Evolutionary conservation across 2,888 invertebrate species (phyloP).

Genomic region (Zygaena filipendulae): DNA sequence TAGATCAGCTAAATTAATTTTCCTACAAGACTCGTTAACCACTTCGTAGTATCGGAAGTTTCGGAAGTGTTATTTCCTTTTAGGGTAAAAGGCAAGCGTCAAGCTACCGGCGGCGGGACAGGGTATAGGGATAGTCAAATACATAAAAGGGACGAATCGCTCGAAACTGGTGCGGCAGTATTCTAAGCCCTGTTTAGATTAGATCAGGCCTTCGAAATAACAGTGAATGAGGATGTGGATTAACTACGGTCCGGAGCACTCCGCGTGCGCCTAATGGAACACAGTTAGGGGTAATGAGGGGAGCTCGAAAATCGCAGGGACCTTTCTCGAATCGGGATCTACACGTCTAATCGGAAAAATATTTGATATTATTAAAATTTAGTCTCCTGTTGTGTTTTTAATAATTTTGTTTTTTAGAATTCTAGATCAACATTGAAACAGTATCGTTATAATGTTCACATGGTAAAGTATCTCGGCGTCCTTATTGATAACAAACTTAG

Average conservation of each 20-base stretch:
- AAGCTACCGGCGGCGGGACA: conserved; percentile 36
- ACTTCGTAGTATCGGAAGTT: conserved; percentile 50
- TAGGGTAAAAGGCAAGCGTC: conserved; percentile 53
- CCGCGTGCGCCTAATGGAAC: conserved; percentile 64
- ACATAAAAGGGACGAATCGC: conserved; percentile 65
- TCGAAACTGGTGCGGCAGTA: conserved; percentile 62
- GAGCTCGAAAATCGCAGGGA: conserved; percentile 16
- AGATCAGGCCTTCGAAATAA: conserved; percentile 69
- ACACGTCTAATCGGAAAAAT: conserved; percentile 25
- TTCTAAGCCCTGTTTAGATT: conserved; percentile 68
- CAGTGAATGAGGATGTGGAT: conserved; percentile 69
- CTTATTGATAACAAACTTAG: too few relatives aligned
- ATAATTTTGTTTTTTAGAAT: too few relatives aligned
- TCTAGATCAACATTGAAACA: too few relatives aligned
- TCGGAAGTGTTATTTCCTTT: conserved; percentile 56
- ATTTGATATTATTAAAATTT: conserved; percentile 28
- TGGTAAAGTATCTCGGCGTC: too few relatives aligned
- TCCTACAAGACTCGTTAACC: conserved; percentile 36
- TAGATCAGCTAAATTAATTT: conserved; percentile 50
- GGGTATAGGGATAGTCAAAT: conserved; percentile 54
- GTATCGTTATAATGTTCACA: too few relatives aligned
- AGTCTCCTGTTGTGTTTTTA: too few relatives aligned
- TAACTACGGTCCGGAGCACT: conserved; percentile 67
- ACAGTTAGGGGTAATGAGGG: conserved; percentile 63
- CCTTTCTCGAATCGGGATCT: conserved; percentile 26